Base-by-base conservation (phyloP, 2,888 invertebrate genomes). In the Alloscopus bannaensis region DNA sequence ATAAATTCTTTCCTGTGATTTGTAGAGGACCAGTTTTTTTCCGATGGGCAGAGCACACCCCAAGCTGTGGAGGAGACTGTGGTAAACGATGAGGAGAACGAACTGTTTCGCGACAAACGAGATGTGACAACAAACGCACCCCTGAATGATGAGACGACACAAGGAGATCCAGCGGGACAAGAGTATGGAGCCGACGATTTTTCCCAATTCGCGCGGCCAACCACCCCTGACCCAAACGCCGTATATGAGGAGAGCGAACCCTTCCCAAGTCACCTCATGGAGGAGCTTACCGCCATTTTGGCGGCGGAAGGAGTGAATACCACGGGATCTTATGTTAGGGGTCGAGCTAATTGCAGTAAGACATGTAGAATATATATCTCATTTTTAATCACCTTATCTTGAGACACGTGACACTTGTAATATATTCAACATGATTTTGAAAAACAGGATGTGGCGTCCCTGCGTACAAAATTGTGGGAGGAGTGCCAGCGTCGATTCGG, bases 291-390 rank as follows among this genome's bases (percentile, higher is more conserved):
- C 20, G n/a, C 29, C 57, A 70, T 59, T 57, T 81, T 66, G 20
- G 26, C 62, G 28, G 50, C 59, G 24, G 62, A 71, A 6, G 83
- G 76, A 20, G 62, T 82, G 1, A 75, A 81, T 26, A 59, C 68
- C 16, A 81, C 76, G 36, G 75, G 75, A 36, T 65, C 55, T 1
- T 55, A 64, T 50, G 69, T 82, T 28, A 70, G 72, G 6, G 81
- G 82, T 26, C 59, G 83, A 26, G 81, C 83, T 16, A 26, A 72
- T 24, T 84, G 84, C 62, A 79, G 84, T 84, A 52, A 79, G 82
- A 36, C 13, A 8, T 36, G n/a, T n/a, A 42, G 18, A 64, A 40
- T 28, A 31, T 22, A 22, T 57, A 31, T 68, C n/a, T n/a, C n/a
- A n/a, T n/a, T n/a, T n/a, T n/a, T n/a, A n/a, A n/a, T n/a, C n/a